phyloP scores from a whole-genome alignment of 2,888 invertebrate species.

The Papilio protenor region DNA sequence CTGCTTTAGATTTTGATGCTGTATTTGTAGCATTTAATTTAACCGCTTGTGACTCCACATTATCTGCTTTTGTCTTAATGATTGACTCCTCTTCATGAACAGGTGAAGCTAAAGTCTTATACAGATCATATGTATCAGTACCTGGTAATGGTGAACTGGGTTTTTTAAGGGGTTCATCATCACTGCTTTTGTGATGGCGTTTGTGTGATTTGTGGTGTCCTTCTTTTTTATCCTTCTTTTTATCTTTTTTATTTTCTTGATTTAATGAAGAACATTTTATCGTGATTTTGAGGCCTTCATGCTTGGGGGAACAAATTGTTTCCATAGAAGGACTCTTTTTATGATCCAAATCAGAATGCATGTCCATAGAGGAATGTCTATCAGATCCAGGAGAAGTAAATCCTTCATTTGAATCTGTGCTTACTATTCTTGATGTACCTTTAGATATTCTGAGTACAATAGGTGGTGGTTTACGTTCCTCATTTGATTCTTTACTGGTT shows the following conservation, averaged over 20 bases:
- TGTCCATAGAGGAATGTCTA: slow-evolving; percentile 79
- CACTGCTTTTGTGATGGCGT: slow-evolving; percentile 75
- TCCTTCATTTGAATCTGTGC: slow-evolving; percentile 87
- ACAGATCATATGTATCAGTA: slow-evolving; percentile 79
- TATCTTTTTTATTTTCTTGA: slow-evolving; percentile 75
- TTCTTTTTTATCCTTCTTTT: slow-evolving; percentile 81
- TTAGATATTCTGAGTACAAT: slow-evolving; percentile 95
- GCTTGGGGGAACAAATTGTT: slow-evolving; percentile 79
- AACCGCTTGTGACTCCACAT: slow-evolving; percentile 73
- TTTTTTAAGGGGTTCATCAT: slow-evolving; percentile 71
- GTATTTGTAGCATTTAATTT: slow-evolving; percentile 67
- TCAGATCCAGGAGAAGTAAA: slow-evolving; percentile 83
- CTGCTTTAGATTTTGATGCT: slow-evolving; percentile 62
- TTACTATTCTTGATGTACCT: slow-evolving; percentile 87
- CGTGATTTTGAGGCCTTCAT: slow-evolving; percentile 81
- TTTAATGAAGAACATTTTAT: slow-evolving; percentile 77
- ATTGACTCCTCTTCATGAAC: slow-evolving; percentile 61
- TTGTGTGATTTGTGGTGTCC: slow-evolving; percentile 80
- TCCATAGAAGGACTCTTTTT: slow-evolving; percentile 77
- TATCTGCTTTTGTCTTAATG: slow-evolving; percentile 61
- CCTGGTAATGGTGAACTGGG: slow-evolving; percentile 80
- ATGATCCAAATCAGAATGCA: slow-evolving; percentile 75
- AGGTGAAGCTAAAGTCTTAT: slow-evolving; percentile 82
- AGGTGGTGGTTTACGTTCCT: slow-evolving; percentile 88
- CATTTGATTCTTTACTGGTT: slow-evolving; percentile 77